Conservation (phyloP, 2,888 invertebrate genomes). For the Mellilla xanthometata region DNA sequence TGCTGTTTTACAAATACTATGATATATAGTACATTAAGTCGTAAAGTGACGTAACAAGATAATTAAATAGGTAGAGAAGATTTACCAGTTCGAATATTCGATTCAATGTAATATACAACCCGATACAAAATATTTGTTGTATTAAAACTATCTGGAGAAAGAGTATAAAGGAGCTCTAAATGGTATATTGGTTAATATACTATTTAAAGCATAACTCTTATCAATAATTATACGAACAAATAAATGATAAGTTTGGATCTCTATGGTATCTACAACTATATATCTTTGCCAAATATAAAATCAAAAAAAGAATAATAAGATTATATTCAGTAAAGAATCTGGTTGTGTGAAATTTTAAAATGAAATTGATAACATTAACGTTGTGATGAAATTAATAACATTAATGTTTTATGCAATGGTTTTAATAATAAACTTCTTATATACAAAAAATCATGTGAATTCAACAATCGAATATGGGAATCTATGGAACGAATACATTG, state of each 20-base stretch:
- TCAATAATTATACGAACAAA: no score
- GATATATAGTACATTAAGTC: background rate
- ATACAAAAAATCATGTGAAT: no score
- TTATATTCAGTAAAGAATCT: conserved; percentile 7
- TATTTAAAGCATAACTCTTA: no score
- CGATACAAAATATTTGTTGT: background rate
- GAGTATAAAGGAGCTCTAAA: no score
- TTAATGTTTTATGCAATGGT: no score
- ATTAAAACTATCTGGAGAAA: no score
- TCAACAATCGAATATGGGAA: no score
- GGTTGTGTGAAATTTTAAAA: conserved; percentile 11
- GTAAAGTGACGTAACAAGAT: background rate
- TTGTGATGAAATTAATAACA: no score
- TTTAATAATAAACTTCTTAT: no score
- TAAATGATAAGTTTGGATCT: conserved; percentile 1
- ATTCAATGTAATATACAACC: background rate
- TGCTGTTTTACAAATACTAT: no score
- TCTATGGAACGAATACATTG: conserved; percentile 17
- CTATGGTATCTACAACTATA: background rate
- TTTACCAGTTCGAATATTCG: conserved; percentile 1
- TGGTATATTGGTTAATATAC: no score
- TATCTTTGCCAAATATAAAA: conserved; percentile 1
- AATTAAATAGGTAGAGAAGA: background rate
- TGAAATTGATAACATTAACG: no score
- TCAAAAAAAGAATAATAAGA: conserved; percentile 5